Evolutionary conservation across 2,113 vertebrate species (phyloP), one percentile per base, ranked within the genome.

Genomic region (Hemibagrus wyckioides): DNA sequence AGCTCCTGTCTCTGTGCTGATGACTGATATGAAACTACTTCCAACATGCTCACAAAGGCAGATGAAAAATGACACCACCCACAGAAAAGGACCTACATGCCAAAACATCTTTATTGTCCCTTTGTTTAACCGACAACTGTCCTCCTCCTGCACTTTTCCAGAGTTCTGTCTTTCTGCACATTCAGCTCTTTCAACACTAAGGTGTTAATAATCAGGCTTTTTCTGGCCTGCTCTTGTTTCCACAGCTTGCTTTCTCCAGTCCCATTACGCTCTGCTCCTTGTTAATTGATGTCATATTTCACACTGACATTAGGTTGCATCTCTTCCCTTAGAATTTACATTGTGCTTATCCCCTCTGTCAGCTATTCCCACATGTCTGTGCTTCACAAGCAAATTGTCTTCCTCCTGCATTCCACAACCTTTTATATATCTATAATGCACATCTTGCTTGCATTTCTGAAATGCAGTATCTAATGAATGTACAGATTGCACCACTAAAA

Each of bases 271-370:
- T 71, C 84, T 85, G 67, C 76, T 80, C 84, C 86, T 28, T 73
- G 83, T 84, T 91, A 89, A 91, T 90, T 90, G 86, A 89, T 89
- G 89, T 90, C 88, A 87, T 88, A 86, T 90, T 91, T 89, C 85
- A 91, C 85, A 82, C 75, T 89, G 88, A 82, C 85, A 75, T 88
- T 85, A 69, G 41, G 50, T 90, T 88, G 67, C 82, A 85, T 91
- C 77, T 89, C 77, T 61, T 83, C 84, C 50, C 63, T 83, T 80
- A 30, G 69, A 81, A 89, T 91, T 91, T 89, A 86, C 83, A 83
- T 87, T 82, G 85, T 85, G 73, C 75, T 77, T 85, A 86, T 90
- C 36, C 52, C 56, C 87, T 80, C 57, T 76, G 87, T 91, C 89
- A 90, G 91, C 89, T 92, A 39, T 90, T 90, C 88, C 84, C 65